Evolutionary conservation across 2,797 vertebrate species (phyloP).

Genomic region (Enteromius anoplus): DNA sequence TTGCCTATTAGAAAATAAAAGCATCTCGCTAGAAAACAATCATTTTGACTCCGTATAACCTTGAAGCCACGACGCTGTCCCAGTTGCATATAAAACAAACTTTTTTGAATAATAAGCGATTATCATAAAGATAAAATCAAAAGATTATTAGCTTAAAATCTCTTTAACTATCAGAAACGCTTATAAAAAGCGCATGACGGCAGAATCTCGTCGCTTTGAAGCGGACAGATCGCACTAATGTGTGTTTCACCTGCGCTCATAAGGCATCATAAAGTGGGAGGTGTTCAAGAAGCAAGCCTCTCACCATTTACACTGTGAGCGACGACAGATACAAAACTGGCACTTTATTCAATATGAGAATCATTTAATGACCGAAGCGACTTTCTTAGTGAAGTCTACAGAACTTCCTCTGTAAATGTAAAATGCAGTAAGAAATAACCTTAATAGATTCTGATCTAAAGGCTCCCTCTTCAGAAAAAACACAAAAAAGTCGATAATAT

Average conservation of each 20-base stretch:
- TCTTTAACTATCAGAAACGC: background rate
- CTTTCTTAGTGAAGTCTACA: background rate
- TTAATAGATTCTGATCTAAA: background rate
- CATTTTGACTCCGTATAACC: background rate
- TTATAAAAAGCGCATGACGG: background rate
- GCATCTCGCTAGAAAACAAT: background rate
- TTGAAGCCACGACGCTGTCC: background rate
- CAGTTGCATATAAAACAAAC: background rate
- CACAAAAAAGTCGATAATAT: too few relatives aligned
- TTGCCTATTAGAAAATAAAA: background rate
- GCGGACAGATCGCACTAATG: background rate
- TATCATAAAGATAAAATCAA: background rate
- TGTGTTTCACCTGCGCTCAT: constrained; percentile 15
- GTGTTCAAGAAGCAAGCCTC: constrained; percentile 7
- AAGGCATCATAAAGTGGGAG: constrained; percentile 11
- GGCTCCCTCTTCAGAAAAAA: background rate
- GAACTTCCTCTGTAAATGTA: too few relatives aligned
- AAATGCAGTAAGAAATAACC: too few relatives aligned
- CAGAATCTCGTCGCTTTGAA: background rate
- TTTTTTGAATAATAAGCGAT: background rate
- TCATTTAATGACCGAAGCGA: background rate
- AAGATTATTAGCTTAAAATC: background rate
- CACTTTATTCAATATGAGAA: background rate
- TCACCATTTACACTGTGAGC: background rate
- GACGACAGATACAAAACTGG: too few relatives aligned